phyloP scores from a whole-genome alignment of 2,113 vertebrate genomes.

The Myanophis thanlyinensis region DNA sequence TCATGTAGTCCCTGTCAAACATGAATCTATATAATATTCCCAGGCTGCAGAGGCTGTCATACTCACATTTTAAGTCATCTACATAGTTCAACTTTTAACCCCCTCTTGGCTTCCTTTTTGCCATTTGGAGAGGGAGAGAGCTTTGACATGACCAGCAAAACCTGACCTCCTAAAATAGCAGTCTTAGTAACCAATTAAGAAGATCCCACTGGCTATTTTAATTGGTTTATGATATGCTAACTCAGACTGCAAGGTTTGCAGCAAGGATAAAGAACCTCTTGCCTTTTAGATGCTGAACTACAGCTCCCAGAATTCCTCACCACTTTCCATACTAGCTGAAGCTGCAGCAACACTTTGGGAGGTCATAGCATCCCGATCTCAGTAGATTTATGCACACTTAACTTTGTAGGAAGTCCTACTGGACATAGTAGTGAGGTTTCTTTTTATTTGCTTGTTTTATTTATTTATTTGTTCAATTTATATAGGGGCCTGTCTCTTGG shows the following conservation, averaged over 20 bases:
- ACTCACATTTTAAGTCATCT: constrained; percentile 30
- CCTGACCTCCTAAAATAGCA: background rate
- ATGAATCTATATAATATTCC: constrained; percentile 29
- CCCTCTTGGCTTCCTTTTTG: constrained; percentile 36
- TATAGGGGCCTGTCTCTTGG: background rate
- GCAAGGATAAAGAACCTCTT: background rate
- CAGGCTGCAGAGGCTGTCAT: constrained; percentile 20
- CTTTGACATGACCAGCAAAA: background rate
- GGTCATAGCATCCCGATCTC: background rate
- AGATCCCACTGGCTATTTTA: background rate
- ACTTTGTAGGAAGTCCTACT: background rate
- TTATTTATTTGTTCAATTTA: background rate
- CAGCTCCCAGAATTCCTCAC: background rate
- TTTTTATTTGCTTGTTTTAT: background rate
- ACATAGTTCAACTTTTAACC: constrained; percentile 24
- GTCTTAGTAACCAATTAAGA: background rate
- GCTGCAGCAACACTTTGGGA: background rate
- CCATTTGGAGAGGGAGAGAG: background rate
- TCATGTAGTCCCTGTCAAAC: constrained; percentile 39
- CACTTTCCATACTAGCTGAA: background rate
- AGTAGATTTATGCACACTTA: background rate
- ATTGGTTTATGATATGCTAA: background rate
- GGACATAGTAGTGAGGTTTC: background rate
- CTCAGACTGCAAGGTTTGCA: background rate
- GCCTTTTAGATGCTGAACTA: background rate